Evolutionary conservation across 2,888 invertebrate species (phyloP), one percentile per base, ranked within the genome.

Genomic region (Drosophila borborema): DNA sequence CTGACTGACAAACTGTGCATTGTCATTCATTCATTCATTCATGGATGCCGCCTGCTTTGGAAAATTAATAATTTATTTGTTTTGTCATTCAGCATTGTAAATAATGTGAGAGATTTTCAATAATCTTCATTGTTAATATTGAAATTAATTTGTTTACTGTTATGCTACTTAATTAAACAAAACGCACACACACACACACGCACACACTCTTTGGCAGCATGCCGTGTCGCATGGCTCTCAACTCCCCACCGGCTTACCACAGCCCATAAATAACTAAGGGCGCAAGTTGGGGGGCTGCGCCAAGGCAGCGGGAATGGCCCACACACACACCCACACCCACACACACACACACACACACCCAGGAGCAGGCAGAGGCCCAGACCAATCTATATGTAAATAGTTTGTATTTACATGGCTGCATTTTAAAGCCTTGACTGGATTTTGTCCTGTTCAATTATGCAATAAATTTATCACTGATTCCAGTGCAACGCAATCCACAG

Each of bases 81-180:
- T 86, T 90, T 87, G 90, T 87, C 86, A 87, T 87, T 90, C 84
- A 77, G 70, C 80, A 89, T 86, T 81, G 86, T 87, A 89, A 87
- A 87, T 87, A 86, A 90, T 89, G 89, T 77, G 81, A 86, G 89
- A 89, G 86, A 87, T 87, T 87, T 90, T 90, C 86, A 87, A 90
- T 87, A 87, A 87, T 89, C 86, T 87, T 89, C 86, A 90, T 90
- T 87, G 86, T 87, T 87, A 87, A 87, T 87, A 87, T 90, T 87
- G 87, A 90, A 90, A 87, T 87, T 90, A 90, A 87, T 87, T 87
- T 87, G 86, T 87, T 87, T 87, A 89, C 89, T 81, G 90, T 90
- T 89, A 74, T 89, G 86, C 90, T 81, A 90, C 86, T 87, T 90
- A 87, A 87, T 87, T 87, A 87, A 89, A 90, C 86, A 87, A 78